phyloP scores from a whole-genome alignment of 2,888 invertebrate species.

The Ectropis crepuscularia region DNA sequence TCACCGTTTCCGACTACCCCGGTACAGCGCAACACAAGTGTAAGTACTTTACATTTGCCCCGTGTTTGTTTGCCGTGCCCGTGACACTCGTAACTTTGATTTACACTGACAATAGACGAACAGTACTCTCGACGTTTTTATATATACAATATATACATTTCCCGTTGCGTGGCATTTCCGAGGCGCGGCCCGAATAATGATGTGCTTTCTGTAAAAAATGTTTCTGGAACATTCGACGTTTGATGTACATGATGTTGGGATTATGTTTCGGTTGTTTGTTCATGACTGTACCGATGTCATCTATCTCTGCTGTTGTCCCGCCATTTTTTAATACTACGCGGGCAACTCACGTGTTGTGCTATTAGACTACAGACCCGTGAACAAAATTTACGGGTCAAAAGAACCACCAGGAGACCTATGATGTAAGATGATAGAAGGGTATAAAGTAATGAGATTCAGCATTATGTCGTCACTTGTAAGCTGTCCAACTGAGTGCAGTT shows the following conservation, averaged over 20 bases:
- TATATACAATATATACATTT: too few relatives aligned
- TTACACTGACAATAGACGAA: slow-evolving; percentile 50
- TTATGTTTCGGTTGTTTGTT: too few relatives aligned
- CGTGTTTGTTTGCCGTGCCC: slow-evolving; percentile 38
- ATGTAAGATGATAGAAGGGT: too few relatives aligned
- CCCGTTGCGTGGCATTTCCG: slow-evolving; percentile 41
- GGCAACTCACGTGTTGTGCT: background rate
- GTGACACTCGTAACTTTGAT: slow-evolving; percentile 48
- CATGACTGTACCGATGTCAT: too few relatives aligned
- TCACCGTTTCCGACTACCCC: background rate
- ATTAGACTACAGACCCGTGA: too few relatives aligned
- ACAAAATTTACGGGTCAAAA: too few relatives aligned
- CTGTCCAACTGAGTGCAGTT: too few relatives aligned
- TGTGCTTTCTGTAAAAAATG: slow-evolving; percentile 26
- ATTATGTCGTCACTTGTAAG: too few relatives aligned
- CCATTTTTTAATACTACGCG: background rate
- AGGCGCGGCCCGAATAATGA: slow-evolving; percentile 46
- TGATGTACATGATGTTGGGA: background rate
- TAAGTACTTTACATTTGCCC: slow-evolving; percentile 21
- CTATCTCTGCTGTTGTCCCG: too few relatives aligned
- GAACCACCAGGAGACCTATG: too few relatives aligned
- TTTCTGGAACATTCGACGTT: slow-evolving; percentile 8
- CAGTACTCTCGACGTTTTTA: slow-evolving; percentile 40
- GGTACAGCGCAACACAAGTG: slow-evolving; percentile 25
- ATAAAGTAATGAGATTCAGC: too few relatives aligned